Conservation (phyloP, 2,797 vertebrate species). For the Danio aesculapii region DNA sequence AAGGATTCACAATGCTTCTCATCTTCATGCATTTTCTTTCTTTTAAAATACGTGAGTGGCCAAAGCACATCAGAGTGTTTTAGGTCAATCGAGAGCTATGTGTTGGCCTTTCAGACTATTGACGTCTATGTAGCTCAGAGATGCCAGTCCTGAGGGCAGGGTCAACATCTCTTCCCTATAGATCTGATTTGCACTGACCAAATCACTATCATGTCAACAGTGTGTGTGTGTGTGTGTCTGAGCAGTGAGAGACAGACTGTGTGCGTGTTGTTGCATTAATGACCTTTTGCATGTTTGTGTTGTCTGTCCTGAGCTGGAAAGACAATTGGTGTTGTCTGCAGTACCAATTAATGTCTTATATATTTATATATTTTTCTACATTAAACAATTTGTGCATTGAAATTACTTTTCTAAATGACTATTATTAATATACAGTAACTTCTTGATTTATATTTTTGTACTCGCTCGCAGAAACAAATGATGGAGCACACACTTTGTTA, state of each 20-base stretch:
- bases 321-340: not conserved
- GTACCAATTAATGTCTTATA: not conserved
- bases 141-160: slow-evolving; percentile 9
- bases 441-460: not conserved
- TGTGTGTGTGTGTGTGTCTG: slow-evolving; percentile 34
- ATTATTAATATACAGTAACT: not conserved
- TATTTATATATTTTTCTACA: not conserved
- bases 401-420: not conserved
- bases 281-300: slow-evolving; percentile 42
- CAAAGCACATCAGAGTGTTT: slow-evolving; percentile 1
- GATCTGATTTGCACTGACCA: slow-evolving; percentile 28
- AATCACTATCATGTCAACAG: slow-evolving; percentile 48
- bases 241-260: slow-evolving; percentile 31
- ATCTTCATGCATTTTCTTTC: not conserved
- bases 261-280: slow-evolving; percentile 55
- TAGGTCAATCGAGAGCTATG: slow-evolving; percentile 9
- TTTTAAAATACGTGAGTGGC: slow-evolving; percentile 10
- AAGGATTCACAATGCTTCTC: not conserved
- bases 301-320: slow-evolving; percentile 27
- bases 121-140: slow-evolving; percentile 24
- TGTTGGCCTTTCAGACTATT: slow-evolving; percentile 29
- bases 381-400: not conserved
- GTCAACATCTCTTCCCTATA: slow-evolving; percentile 30
- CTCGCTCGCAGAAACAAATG: slow-evolving; percentile 16
- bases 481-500: not conserved